Evolutionary conservation across 2,888 invertebrate species (phyloP).

Genomic region (Amiota communis): DNA sequence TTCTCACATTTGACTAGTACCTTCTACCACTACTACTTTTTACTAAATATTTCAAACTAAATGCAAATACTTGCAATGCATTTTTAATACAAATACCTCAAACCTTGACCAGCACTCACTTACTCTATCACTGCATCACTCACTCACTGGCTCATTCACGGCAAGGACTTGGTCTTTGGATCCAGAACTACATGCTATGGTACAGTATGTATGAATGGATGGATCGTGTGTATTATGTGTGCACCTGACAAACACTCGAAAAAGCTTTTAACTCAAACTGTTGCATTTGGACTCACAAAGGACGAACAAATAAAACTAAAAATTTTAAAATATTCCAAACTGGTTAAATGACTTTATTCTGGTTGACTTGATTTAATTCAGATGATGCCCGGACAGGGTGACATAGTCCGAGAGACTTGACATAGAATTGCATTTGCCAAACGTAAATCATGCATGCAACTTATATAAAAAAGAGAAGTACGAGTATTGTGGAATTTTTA

Average conservation of each 20-base stretch:
- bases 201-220: neutral
- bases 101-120: slow-evolving; percentile 13
- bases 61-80: slow-evolving; percentile 28
- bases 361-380: slow-evolving; percentile 29
- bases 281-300: slow-evolving; percentile 2
- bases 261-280: slow-evolving; percentile 29
- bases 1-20: no score
- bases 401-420: neutral
- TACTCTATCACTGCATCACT: no score
- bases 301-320: neutral
- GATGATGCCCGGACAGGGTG: slow-evolving; percentile 13
- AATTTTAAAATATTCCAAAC: slow-evolving; percentile 26
- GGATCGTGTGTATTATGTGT: slow-evolving; percentile 2
- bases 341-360: slow-evolving; percentile 31
- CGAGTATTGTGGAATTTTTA: no score
- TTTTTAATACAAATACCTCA: slow-evolving; percentile 25
- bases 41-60: slow-evolving; percentile 17
- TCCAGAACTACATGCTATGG: neutral
- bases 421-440: slow-evolving; percentile 27
- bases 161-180: no score
- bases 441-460: slow-evolving; percentile 29
- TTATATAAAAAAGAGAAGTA: slow-evolving; percentile 4
- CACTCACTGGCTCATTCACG: no score
- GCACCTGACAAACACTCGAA: slow-evolving; percentile 28
- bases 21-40: no score